Conservation (phyloP, 2,888 invertebrate genomes). For the Thereva unica region DNA sequence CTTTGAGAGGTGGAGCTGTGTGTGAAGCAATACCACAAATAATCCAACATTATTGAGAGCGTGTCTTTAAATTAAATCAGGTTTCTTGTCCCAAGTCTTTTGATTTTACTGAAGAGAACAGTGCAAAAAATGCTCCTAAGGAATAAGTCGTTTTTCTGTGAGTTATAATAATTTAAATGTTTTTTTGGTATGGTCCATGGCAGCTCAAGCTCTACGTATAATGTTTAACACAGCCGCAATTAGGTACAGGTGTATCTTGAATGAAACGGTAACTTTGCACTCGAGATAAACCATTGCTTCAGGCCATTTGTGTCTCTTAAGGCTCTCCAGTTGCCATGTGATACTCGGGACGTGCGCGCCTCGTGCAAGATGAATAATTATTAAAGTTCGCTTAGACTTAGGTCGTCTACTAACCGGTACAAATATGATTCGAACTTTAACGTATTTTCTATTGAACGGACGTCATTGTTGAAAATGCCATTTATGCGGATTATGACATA, state of each 20-base stretch:
- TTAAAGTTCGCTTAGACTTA: slow-evolving; percentile 25
- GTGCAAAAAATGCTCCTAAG: neutral
- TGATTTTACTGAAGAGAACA: slow-evolving; percentile 18
- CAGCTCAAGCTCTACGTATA: neutral
- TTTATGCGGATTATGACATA: too few species aligned
- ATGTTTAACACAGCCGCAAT: slow-evolving; percentile 4
- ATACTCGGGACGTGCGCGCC: slow-evolving; percentile 46
- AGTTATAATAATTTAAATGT: slow-evolving; percentile 2
- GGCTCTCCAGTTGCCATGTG: slow-evolving; percentile 47
- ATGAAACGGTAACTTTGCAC: slow-evolving; percentile 7
- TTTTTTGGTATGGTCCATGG: neutral
- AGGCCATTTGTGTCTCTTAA: slow-evolving; percentile 47
- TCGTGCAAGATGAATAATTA: slow-evolving; percentile 37
- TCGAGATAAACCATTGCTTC: slow-evolving; percentile 43
- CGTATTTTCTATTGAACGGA: too few species aligned
- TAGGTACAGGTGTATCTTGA: slow-evolving; percentile 22
- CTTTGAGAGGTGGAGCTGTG: too few species aligned
- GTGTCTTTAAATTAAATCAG: slow-evolving; percentile 14
- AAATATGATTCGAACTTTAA: slow-evolving; percentile 38
- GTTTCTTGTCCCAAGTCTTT: slow-evolving; percentile 40
- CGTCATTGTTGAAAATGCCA: too few species aligned
- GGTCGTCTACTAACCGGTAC: neutral
- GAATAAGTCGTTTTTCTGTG: neutral
- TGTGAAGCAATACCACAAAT: too few species aligned
- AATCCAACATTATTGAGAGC: neutral